These are phyloP conservation scores for Hecatera dysodea DNA, from an alignment of 2,888 invertebrate genomes.

Conservation along the genomic window DNA sequence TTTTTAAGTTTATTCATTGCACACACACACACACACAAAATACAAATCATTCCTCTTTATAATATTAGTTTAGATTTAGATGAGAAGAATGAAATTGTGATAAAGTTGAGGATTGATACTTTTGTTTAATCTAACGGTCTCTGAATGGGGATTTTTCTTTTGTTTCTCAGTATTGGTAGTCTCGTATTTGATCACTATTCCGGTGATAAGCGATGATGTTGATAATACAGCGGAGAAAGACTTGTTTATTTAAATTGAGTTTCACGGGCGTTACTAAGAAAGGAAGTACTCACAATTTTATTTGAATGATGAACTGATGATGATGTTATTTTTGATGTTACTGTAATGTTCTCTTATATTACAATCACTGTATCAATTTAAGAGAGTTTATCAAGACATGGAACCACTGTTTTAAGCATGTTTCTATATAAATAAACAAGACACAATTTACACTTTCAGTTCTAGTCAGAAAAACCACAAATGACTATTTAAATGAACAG, in stretches of 20 bases:
- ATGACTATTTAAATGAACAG: no score
- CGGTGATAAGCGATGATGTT: no score
- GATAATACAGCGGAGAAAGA: no score
- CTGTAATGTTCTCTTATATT: neutral
- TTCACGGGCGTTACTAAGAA: neutral
- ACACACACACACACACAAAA: no score
- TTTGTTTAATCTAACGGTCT: no score
- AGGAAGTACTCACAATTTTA: neutral
- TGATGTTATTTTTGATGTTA: neutral
- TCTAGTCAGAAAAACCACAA: neutral
- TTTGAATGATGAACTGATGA: neutral
- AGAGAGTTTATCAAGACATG: neutral
- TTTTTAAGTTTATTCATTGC: no score
- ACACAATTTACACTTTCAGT: neutral
- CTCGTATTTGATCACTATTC: no score
- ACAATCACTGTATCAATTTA: neutral
- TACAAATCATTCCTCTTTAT: no score
- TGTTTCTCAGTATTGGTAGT: no score
- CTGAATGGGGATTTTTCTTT: no score
- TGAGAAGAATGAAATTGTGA: neutral
- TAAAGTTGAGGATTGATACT: neutral
- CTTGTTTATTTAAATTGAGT: neutral
- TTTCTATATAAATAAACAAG: neutral
- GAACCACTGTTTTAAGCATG: neutral
- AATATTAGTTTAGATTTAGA: no score